A percentile compares a stretch with the other conserved stretches of the same genome.
phyloP scores from a whole-genome alignment of 2,113 vertebrate genomes.

The Heptranchias perlo region DNA sequence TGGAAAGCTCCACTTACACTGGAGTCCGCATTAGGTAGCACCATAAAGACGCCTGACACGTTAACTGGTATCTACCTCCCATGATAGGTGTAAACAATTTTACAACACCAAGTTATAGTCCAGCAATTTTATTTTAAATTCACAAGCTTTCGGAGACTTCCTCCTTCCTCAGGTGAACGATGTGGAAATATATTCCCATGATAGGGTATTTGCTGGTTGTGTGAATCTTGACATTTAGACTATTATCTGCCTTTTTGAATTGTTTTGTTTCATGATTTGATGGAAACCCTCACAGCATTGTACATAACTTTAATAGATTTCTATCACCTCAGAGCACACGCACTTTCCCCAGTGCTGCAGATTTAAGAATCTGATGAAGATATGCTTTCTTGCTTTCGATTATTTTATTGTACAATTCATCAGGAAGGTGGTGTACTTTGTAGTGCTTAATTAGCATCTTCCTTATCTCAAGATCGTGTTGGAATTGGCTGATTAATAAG shows the following conservation, averaged over 20 bases:
- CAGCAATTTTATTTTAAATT: too few species aligned
- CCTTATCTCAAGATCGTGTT: constrained; percentile 58
- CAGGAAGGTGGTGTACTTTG: constrained; percentile 57
- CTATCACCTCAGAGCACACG: not conserved
- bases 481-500: too few species aligned
- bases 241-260: not conserved
- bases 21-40: not conserved
- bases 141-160: too few species aligned
- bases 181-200: too few species aligned
- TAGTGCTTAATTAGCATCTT: constrained; percentile 45
- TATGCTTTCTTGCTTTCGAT: constrained; percentile 51
- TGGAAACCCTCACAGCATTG: not conserved
- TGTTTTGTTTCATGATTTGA: not conserved
- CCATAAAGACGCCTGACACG: not conserved
- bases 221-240: not conserved
- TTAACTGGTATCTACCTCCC: not conserved
- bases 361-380: constrained; percentile 45
- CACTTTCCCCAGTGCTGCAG: constrained; percentile 42
- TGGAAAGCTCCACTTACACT: not conserved
- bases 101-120: too few species aligned
- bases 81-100: too few species aligned
- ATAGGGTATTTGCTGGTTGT: not conserved
- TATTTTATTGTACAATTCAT: constrained; percentile 51
- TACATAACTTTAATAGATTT: not conserved
- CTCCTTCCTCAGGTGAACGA: too few species aligned